phyloP scores from a whole-genome alignment of 2,888 invertebrate species.

The Epistrophe grossulariae region DNA sequence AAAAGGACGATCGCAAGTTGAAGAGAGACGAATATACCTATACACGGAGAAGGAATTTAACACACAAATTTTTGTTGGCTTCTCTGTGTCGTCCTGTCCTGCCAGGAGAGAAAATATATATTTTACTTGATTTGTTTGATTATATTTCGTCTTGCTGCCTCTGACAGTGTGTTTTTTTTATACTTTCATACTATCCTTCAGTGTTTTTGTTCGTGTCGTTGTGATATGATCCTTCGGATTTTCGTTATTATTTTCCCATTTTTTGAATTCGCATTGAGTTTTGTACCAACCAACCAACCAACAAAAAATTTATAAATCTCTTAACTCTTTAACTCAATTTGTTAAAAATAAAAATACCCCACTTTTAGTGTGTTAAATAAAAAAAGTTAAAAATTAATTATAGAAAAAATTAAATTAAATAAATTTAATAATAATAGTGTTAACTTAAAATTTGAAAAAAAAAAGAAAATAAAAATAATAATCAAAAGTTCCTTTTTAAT shows the following conservation, averaged over 20 bases:
- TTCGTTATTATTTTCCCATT: slow-evolving; percentile 66
- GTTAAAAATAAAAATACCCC: slow-evolving; percentile 33
- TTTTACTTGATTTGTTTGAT: slow-evolving; percentile 71
- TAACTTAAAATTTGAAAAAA: slow-evolving; percentile 16
- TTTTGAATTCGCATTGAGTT: slow-evolving; percentile 67
- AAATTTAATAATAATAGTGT: slow-evolving; percentile 1
- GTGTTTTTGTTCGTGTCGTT: slow-evolving; percentile 74
- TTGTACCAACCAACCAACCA: slow-evolving; percentile 9
- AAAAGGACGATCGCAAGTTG: slow-evolving; percentile 60
- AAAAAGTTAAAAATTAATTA: slow-evolving; percentile 15
- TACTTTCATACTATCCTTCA: slow-evolving; percentile 50
- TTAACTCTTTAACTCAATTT: slow-evolving; percentile 42
- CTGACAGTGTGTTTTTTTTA: slow-evolving; percentile 68
- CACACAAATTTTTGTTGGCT: slow-evolving; percentile 6
- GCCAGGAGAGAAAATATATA: slow-evolving; percentile 65
- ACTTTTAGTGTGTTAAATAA: slow-evolving; percentile 47
- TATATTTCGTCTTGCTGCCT: slow-evolving; percentile 46
- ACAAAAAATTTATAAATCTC: slow-evolving; percentile 32
- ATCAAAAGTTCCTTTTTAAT: slow-evolving; percentile 63
- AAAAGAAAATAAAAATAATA: slow-evolving; percentile 7
- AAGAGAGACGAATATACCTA: slow-evolving; percentile 46
- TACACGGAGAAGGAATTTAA: not conserved
- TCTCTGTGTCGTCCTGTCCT: not conserved
- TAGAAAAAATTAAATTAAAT: slow-evolving; percentile 5
- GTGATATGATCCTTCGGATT: slow-evolving; percentile 74